Percentiles rank a stretch among this genome's conserved stretches.
Evolutionary conservation across 2,888 invertebrate genomes (phyloP).

Genomic region (Lasioglossum zephyrum): DNA sequence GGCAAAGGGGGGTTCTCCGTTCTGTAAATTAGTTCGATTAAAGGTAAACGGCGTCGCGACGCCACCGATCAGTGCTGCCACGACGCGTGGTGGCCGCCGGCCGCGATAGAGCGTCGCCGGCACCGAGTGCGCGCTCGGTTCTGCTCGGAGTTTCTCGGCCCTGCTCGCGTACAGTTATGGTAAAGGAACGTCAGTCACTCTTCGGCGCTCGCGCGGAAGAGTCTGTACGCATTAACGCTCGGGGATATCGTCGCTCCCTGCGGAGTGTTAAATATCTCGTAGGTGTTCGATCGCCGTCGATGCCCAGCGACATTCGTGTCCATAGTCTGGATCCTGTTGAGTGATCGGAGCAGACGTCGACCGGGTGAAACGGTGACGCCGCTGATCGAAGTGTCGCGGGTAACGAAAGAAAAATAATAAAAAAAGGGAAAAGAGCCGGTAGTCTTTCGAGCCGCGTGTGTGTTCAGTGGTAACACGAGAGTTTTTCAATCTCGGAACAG

Average conservation of each 20-base stretch:
- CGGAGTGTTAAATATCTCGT: slow-evolving; percentile 64
- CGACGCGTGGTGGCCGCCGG: slow-evolving; percentile 75
- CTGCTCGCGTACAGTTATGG: slow-evolving; percentile 72
- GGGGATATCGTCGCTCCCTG: slow-evolving; percentile 66
- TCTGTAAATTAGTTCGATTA: not conserved
- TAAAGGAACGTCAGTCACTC: slow-evolving; percentile 82
- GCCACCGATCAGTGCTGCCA: slow-evolving; percentile 79
- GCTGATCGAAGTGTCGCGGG: slow-evolving; percentile 43
- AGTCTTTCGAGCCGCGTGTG: slow-evolving; percentile 57
- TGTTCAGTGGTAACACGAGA: slow-evolving; percentile 49
- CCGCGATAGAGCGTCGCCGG: slow-evolving; percentile 65
- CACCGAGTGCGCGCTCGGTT: slow-evolving; percentile 70
- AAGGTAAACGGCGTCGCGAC: slow-evolving; percentile 59
- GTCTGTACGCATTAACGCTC: slow-evolving; percentile 73
- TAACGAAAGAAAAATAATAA: not conserved
- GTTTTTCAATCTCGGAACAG: slow-evolving; percentile 32
- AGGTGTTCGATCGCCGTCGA: slow-evolving; percentile 53
- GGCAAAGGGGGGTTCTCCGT: not conserved
- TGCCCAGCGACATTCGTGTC: slow-evolving; percentile 31
- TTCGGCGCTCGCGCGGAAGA: slow-evolving; percentile 83
- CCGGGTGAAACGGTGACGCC: slow-evolving; percentile 25
- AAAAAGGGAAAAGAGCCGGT: slow-evolving; percentile 62
- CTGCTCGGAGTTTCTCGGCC: slow-evolving; percentile 74
- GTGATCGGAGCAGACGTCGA: slow-evolving; percentile 21
- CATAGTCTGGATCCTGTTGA: not conserved